Percentiles rank a stretch among this genome's conserved stretches.
phyloP scores from a whole-genome alignment of 2,888 invertebrate species.

The Bedellia somnulentella region DNA sequence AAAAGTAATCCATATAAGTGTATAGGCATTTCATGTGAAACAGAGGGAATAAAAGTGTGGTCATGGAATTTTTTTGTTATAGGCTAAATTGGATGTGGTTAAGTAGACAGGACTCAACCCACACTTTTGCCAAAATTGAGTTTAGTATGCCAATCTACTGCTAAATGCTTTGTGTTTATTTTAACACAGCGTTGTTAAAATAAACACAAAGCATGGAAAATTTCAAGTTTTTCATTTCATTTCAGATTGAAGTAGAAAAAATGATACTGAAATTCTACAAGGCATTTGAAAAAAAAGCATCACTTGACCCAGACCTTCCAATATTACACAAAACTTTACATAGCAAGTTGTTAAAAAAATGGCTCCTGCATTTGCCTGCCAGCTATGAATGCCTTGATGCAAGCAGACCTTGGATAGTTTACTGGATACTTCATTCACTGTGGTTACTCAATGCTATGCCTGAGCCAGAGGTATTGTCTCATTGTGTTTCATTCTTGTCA shows the following conservation, averaged over 20 bases:
- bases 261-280: slow-evolving; percentile 33
- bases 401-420: slow-evolving; percentile 95
- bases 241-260: slow-evolving; percentile 41
- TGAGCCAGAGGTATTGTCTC: slow-evolving; percentile 33
- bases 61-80: too few relatives aligned
- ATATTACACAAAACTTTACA: slow-evolving; percentile 68
- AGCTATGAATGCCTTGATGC: slow-evolving; percentile 87
- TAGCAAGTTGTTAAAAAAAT: slow-evolving; percentile 66
- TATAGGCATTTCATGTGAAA: too few relatives aligned
- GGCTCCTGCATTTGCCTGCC: slow-evolving; percentile 67
- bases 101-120: too few relatives aligned
- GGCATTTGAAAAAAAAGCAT: slow-evolving; percentile 39
- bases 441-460: slow-evolving; percentile 65
- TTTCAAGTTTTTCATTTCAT: too few relatives aligned
- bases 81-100: too few relatives aligned
- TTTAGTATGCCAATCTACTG: too few relatives aligned
- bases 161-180: too few relatives aligned
- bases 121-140: too few relatives aligned
- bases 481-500: slow-evolving; percentile 35
- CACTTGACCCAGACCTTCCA: slow-evolving; percentile 55
- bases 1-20: too few relatives aligned
- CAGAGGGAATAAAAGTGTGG: too few relatives aligned
- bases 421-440: slow-evolving; percentile 94
- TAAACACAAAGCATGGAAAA: too few relatives aligned
- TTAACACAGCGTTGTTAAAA: too few relatives aligned